phyloP scores from a whole-genome alignment of 2,113 vertebrate genomes.

The Holacanthus passer region DNA sequence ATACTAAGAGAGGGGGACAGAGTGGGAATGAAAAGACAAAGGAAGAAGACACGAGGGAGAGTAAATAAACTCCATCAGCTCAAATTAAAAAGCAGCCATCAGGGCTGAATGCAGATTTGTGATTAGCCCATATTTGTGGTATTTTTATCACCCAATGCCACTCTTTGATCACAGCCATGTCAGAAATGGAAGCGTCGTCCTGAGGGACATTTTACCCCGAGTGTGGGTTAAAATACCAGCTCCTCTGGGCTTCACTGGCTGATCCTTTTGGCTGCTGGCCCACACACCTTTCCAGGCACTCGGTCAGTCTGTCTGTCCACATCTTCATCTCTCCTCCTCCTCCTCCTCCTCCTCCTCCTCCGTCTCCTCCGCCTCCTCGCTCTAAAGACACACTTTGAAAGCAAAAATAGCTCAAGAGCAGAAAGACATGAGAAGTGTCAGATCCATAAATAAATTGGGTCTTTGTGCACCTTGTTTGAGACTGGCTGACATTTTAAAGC shows the following conservation, averaged over 20 bases:
- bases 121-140: constrained; percentile 72
- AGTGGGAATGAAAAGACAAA: constrained; percentile 34
- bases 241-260: constrained; percentile 25
- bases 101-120: constrained; percentile 62
- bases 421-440: constrained; percentile 63
- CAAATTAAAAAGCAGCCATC: constrained; percentile 59
- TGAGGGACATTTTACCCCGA: constrained; percentile 29
- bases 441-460: constrained; percentile 77
- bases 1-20: constrained; percentile 51
- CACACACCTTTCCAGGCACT: constrained; percentile 27
- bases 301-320: constrained; percentile 30
- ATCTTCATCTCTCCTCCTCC: constrained; percentile 34
- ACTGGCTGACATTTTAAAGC: constrained; percentile 69
- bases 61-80: constrained; percentile 62
- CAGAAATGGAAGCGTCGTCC: constrained; percentile 39
- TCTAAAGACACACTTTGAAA: constrained; percentile 71
- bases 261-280: constrained; percentile 34
- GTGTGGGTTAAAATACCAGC: constrained; percentile 51
- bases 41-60: constrained; percentile 20
- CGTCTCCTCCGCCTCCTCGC: constrained; percentile 3
- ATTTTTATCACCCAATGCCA: constrained; percentile 64
- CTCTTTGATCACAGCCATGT: constrained; percentile 65
- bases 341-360: constrained; percentile 11
- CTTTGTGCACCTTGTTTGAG: constrained; percentile 69
- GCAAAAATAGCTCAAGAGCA: constrained; percentile 71